phyloP scores from a whole-genome alignment of 1,140 invertebrate species.

The Medauroidea extradentata region DNA sequence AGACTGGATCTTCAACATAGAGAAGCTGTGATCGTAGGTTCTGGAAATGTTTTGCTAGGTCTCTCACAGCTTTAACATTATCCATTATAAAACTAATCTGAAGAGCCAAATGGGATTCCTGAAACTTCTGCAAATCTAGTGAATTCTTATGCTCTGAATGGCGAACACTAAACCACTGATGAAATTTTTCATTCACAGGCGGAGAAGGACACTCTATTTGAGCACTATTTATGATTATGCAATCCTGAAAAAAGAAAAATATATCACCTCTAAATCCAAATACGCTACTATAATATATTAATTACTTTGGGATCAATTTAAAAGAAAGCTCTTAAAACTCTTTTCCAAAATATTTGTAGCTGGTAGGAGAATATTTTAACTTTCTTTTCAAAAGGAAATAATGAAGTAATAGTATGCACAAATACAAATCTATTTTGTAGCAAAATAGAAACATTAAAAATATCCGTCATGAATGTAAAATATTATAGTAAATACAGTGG shows the following conservation, averaged over 20 bases:
- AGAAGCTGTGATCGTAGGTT: conserved; percentile 71
- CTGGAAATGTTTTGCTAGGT: conserved; percentile 83
- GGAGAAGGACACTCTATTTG: conserved; percentile 96
- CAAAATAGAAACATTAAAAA: too few relatives aligned
- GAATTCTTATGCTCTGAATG: conserved; percentile 3
- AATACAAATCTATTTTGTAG: too few relatives aligned
- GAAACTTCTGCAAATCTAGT: neutral
- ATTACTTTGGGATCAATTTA: too few relatives aligned
- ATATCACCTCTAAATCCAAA: too few relatives aligned
- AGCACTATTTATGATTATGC: conserved; percentile 78
- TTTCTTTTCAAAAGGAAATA: too few relatives aligned
- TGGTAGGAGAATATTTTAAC: too few relatives aligned
- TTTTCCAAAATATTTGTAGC: too few relatives aligned
- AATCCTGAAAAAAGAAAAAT: conserved; percentile 46
- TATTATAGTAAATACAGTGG: too few relatives aligned
- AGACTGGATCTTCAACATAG: conserved; percentile 90
- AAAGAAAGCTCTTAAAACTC: too few relatives aligned
- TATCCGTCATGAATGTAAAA: too few relatives aligned
- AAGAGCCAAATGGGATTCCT: conserved; percentile 57
- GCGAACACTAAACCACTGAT: neutral
- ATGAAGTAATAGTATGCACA: too few relatives aligned
- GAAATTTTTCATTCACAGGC: conserved; percentile 58
- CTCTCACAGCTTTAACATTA: conserved; percentile 80
- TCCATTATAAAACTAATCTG: conserved; percentile 95
- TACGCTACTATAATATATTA: too few relatives aligned